Base-by-base conservation (phyloP, 2,113 vertebrate species). In the Asarcornis scutulata region DNA sequence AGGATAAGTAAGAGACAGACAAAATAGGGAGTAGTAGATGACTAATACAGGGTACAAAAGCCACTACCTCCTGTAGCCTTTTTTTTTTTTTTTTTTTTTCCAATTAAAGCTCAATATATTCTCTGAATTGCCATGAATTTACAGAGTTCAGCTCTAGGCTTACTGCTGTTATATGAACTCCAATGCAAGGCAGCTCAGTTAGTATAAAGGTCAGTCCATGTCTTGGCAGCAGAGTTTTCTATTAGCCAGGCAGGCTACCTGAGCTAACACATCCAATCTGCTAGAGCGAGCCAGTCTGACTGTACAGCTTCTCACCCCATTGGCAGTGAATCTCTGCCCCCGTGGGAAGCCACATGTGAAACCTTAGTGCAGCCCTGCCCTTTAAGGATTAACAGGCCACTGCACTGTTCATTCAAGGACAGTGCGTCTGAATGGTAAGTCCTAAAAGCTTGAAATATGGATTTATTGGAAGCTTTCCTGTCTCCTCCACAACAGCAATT, bases 1-100 rank as follows among this genome's bases (percentile, higher is more conserved):
- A 64, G 81, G 27, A n/a, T 71, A 67, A 81, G 32, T 27, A 62
- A 79, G 20, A 92, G 32, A 74, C 3, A 64, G 80, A 91, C 29
- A 90, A 81, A 94, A 77, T 2, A 72, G 4, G 17, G 55, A 88
- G 46, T 31, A 89, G 88, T n/a, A 77, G 82, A 34, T 92, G 64
- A 75, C 31, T 72, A 82, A 84, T 32, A 78, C 0, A 68, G 42
- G 13, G 23, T 50, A 56, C 83, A 88, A 94, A 83, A 86, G 34
- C 68, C 17, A 92, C n/a, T 71, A 74, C n/a, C 52, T 25, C 14
- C 2, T 40, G 63, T 9, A 73, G 29, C 13, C 25, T 56, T 71
- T 86, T 29, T 3, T 36, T 36, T 36, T 36, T 36, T 58, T 62
- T 44, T 56, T 68, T 85, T 29, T 3, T 62, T 59, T 5, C 13